phyloP scores from a whole-genome alignment of 2,797 vertebrate species.

The Pseudomugil gertrudae region DNA sequence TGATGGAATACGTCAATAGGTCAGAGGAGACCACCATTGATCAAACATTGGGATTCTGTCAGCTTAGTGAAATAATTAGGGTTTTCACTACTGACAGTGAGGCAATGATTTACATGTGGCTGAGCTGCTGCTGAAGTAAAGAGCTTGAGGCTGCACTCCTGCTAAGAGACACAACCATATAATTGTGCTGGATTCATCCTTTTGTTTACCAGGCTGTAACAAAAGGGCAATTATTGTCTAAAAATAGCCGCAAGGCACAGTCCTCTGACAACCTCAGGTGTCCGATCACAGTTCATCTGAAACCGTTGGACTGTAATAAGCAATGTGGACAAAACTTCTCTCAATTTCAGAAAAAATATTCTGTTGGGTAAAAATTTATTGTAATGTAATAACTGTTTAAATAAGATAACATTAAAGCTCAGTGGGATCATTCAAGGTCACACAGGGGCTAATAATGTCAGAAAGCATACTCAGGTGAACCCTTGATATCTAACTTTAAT shows the following conservation, averaged over 20 bases:
- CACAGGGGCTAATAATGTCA: conserved; percentile 3
- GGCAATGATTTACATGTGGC: conserved; percentile 51
- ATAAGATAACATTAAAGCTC: background rate
- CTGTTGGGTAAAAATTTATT: background rate
- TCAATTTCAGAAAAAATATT: background rate
- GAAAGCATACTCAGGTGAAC: conserved; percentile 18
- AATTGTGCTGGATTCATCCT: conserved; percentile 71
- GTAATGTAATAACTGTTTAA: background rate
- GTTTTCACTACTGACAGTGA: conserved; percentile 64
- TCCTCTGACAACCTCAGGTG: conserved; percentile 73
- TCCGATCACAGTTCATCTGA: conserved; percentile 59
- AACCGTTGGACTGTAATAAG: conserved; percentile 19
- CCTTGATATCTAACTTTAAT: conserved; percentile 34
- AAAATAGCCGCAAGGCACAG: conserved; percentile 72
- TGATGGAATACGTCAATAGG: conserved; percentile 62
- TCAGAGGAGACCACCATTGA: conserved; percentile 66
- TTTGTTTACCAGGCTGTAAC: conserved; percentile 76
- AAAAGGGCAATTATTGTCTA: conserved; percentile 78
- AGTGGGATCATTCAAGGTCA: background rate
- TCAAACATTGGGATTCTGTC: conserved; percentile 67
- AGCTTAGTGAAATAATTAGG: conserved; percentile 72
- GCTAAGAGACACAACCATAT: conserved; percentile 68
- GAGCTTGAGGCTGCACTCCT: conserved; percentile 56
- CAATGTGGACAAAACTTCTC: conserved; percentile 7
- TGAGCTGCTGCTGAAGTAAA: conserved; percentile 39